Conservation (phyloP, 2,888 invertebrate genomes). For the Horisme vitalbata region DNA sequence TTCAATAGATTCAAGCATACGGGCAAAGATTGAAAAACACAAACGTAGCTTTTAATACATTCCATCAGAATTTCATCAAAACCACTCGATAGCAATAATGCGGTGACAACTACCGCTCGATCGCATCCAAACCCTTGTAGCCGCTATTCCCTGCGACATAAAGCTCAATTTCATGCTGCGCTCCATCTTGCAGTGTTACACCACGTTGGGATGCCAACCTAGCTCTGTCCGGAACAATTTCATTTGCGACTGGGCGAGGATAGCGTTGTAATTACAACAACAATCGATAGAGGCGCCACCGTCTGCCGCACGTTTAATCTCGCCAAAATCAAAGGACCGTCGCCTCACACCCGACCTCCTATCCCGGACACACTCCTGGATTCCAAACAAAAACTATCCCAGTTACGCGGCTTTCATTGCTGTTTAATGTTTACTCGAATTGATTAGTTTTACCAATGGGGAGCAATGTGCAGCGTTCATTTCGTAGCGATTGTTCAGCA, state of each 20-base stretch:
- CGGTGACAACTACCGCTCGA: constrained; percentile 32
- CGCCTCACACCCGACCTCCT: constrained; percentile 71
- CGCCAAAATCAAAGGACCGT: constrained; percentile 81
- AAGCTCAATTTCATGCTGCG: constrained; percentile 54
- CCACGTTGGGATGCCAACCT: constrained; percentile 73
- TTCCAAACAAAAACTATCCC: constrained; percentile 1
- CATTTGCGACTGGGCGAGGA: constrained; percentile 82
- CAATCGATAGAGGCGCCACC: constrained; percentile 83
- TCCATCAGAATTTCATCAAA: constrained; percentile 57
- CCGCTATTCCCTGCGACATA: constrained; percentile 44
- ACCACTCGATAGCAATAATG: constrained; percentile 54
- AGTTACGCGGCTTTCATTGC: constrained; percentile 46
- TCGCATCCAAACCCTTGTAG: constrained; percentile 17
- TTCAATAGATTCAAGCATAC: too few species aligned
- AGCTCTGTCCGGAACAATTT: constrained; percentile 81
- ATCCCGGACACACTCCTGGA: constrained; percentile 53
- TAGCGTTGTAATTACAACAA: constrained; percentile 83
- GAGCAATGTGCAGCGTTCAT: constrained; percentile 45
- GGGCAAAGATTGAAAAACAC: constrained; percentile 15
- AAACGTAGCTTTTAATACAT: constrained; percentile 42
- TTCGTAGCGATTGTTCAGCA: constrained; percentile 48
- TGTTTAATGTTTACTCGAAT: background rate
- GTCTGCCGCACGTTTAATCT: constrained; percentile 83
- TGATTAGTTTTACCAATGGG: background rate
- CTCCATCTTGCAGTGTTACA: constrained; percentile 57